Base-by-base conservation (phyloP, 2,797 vertebrate species). In the Carapus acus region DNA sequence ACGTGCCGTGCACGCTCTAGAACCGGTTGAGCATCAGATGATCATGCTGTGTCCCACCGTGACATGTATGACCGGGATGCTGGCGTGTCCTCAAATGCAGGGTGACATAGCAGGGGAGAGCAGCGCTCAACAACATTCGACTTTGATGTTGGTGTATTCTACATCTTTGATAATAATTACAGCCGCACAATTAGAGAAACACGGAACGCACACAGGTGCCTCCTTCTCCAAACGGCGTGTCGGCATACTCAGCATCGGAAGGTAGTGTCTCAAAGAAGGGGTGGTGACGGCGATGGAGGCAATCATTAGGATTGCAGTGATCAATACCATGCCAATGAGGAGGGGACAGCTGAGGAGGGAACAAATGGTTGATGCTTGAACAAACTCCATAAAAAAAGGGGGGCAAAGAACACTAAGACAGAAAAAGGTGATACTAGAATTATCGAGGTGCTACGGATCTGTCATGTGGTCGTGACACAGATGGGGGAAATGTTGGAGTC, bases 221-320 rank as follows among this genome's bases (percentile, higher is more conserved):
- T 36, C 21, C 45, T 59, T 43, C 43, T 40, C 12, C 38, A 37
- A 70, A 62, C 2, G 54, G 33, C 6, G 8, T 36, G 56, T 83
- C 70, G 69, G 67, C 69, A 71, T 48, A 60, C 70, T 61, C 12
- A 41, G 19, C 31, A 29, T 17, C 33, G 21, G 18, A 46, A 15
- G 21, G 51, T 58, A 54, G 49, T 66, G 66, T 77, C 4, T 71
- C 42, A 45, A 55, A 53, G 41, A 62, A 14, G 23, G 9, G 51
- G 14, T 24, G 41, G 49, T 54, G 73, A 65, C 58, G 21, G 47
- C 62, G 55, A 73, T 62, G 51, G 54, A 41, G 40, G 31, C 13
- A 50, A 48, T 33, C 14, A 33, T 13, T 4, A 13, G 31, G 63
- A 42, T 54, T 71, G 63, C 58, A 24, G 49, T 63, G 55, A 73